Conservation (phyloP, 2,888 invertebrate genomes). For the Ametastegia equiseti region DNA sequence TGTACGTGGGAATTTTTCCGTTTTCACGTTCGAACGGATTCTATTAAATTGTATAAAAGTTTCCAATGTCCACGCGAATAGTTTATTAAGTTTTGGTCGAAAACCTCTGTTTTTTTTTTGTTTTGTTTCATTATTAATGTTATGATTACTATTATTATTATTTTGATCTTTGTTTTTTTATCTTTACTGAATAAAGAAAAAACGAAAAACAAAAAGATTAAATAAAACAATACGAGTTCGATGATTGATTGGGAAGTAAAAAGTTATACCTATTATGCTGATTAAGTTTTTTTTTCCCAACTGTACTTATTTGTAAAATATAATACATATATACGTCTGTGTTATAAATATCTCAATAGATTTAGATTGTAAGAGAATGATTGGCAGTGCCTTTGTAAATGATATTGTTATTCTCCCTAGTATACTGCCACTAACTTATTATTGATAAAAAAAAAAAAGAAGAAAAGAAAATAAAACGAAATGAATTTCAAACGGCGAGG, state of each 20-base stretch:
- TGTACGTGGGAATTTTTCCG: not conserved
- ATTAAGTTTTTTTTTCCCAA: slow-evolving; percentile 22
- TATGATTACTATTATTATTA: not conserved
- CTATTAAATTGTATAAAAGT: slow-evolving; percentile 2
- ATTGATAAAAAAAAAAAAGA: not conserved
- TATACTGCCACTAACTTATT: slow-evolving; percentile 28
- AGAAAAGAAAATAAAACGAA: not conserved
- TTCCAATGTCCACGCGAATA: no score
- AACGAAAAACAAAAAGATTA: no score
- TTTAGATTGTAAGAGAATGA: slow-evolving; percentile 26
- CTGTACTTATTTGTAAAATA: slow-evolving; percentile 33
- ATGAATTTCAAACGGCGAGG: not conserved
- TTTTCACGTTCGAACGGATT: not conserved
- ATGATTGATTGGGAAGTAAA: slow-evolving; percentile 45
- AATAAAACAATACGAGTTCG: slow-evolving; percentile 36
- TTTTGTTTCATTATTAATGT: not conserved
- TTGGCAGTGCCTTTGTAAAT: slow-evolving; percentile 44
- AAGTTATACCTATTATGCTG: no score
- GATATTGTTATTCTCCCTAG: slow-evolving; percentile 21
- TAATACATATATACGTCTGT: no score
- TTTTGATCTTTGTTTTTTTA: not conserved
- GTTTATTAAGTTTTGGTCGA: not conserved
- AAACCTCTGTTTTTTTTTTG: not conserved
- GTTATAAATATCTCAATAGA: slow-evolving; percentile 4
- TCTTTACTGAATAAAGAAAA: no score